Percentiles rank a stretch among this genome's conserved stretches.
Evolutionary conservation across 2,797 vertebrate species (phyloP).

Genomic region (Ammospiza maritima): DNA sequence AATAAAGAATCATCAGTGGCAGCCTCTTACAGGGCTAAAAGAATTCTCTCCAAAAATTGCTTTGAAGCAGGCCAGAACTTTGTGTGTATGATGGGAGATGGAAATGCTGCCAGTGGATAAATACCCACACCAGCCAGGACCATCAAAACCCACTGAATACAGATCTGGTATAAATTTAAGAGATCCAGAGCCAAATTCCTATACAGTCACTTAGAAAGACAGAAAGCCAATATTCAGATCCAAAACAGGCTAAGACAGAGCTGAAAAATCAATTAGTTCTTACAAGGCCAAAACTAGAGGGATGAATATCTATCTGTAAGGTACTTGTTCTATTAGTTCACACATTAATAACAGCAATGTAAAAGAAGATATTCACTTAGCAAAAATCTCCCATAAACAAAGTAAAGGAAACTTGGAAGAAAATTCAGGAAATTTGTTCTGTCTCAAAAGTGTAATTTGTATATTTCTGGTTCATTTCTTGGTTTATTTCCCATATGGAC

Average conservation of each 20-base stretch:
- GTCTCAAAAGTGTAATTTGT: background rate
- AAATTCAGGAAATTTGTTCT: background rate
- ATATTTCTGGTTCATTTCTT: background rate
- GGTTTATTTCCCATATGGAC: background rate
- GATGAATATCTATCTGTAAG: background rate
- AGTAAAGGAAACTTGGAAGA: background rate
- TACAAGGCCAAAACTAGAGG: background rate
- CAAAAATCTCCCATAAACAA: background rate
- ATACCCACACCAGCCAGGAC: background rate
- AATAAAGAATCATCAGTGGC: background rate
- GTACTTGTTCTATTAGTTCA: background rate
- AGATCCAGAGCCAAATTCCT: background rate
- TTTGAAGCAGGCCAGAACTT: conserved; percentile 17
- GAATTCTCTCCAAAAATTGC: background rate
- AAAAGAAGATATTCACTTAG: background rate
- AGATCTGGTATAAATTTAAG: background rate
- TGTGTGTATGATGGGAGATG: background rate
- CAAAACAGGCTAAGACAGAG: background rate
- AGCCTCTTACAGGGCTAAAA: background rate
- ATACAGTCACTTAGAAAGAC: background rate
- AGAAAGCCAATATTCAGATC: background rate
- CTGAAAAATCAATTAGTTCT: background rate
- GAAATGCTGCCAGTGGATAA: background rate
- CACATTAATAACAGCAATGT: background rate
- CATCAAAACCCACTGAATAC: background rate